Conservation (phyloP, 2,888 invertebrate genomes). For the Myathropa florea region DNA sequence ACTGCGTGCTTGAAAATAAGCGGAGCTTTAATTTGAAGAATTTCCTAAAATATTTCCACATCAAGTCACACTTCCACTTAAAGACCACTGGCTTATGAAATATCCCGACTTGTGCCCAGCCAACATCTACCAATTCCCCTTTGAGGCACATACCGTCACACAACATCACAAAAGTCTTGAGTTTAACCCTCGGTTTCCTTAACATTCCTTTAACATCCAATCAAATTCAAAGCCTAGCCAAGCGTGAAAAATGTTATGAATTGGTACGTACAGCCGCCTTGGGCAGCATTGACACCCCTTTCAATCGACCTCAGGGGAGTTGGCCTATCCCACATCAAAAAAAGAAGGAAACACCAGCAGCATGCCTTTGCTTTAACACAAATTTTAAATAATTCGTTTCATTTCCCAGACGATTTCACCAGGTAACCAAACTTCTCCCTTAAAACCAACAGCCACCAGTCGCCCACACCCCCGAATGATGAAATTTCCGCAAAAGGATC, state of each 20-base stretch:
- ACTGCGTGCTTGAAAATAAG: no score
- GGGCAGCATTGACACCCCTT: background rate
- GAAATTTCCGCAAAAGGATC: slow-evolving; percentile 36
- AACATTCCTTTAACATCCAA: background rate
- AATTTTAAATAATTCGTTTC: background rate
- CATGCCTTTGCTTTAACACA: background rate
- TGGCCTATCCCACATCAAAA: background rate
- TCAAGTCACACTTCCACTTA: no score
- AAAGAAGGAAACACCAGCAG: background rate
- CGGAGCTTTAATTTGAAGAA: no score
- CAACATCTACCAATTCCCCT: no score
- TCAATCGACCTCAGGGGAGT: background rate
- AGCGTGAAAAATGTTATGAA: background rate
- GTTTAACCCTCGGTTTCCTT: background rate
- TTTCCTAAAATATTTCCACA: no score
- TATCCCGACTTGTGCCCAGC: no score
- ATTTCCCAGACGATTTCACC: slow-evolving; percentile 11
- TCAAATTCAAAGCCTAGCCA: background rate
- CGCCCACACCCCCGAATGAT: background rate
- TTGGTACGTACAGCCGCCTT: background rate
- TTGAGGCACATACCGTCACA: background rate
- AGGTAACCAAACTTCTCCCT: background rate
- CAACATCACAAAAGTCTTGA: background rate
- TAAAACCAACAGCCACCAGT: background rate
- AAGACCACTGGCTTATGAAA: no score